phyloP scores from a whole-genome alignment of 1,140 invertebrate species.

The Drosophila tsacasi region DNA sequence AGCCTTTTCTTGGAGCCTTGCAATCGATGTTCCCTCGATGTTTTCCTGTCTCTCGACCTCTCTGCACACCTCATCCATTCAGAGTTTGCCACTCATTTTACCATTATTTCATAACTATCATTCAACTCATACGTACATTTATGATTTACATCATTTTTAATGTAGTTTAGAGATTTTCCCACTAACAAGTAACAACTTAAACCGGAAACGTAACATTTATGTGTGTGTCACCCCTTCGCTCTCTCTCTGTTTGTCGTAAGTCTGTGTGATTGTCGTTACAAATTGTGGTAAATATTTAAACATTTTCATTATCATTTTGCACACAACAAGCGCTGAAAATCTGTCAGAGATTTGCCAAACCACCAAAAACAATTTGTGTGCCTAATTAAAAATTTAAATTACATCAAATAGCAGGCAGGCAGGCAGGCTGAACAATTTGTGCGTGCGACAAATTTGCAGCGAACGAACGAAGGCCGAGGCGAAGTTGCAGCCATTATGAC shows the following conservation, averaged over 20 bases:
- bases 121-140: constrained; percentile 16
- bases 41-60: constrained; percentile 45
- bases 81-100: constrained; percentile 5
- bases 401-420: constrained; percentile 64
- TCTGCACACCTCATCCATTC: constrained; percentile 44
- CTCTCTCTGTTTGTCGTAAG: constrained; percentile 20
- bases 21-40: constrained; percentile 65
- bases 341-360: constrained; percentile 79
- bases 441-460: constrained; percentile 72
- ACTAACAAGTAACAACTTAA: constrained; percentile 31
- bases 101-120: constrained; percentile 42
- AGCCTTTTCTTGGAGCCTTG: constrained; percentile 6
- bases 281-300: constrained; percentile 81
- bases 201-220: constrained; percentile 28
- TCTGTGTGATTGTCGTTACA: constrained; percentile 60
- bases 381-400: constrained; percentile 83
- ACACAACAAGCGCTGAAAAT: constrained; percentile 52
- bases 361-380: constrained; percentile 80
- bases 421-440: constrained; percentile 60
- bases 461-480: constrained; percentile 33
- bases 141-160: constrained; percentile 45
- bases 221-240: constrained; percentile 12
- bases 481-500: constrained; percentile 68
- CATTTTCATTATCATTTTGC: constrained; percentile 80
- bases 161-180: constrained; percentile 53